Base-by-base conservation (phyloP, 2,888 invertebrate genomes). In the Morinoia aosen region DNA sequence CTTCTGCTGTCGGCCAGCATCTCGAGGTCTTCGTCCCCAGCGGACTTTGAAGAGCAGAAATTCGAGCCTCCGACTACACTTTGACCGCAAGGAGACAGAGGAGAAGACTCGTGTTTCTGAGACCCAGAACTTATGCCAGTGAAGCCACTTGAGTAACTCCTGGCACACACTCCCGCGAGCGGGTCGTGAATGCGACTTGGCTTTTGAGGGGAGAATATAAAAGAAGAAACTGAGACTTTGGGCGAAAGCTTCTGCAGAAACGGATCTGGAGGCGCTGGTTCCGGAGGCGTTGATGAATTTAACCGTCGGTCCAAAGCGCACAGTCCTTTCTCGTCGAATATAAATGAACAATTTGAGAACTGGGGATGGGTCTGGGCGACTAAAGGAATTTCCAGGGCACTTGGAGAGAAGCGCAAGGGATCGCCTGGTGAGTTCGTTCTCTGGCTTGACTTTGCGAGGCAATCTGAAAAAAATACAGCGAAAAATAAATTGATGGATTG, bases 271-370 rank as follows among this genome's bases (percentile, higher is more conserved):
- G 95, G 95, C 0, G 95, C 95, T 33, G 95, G 95, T 39, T 95
- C 95, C 40, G 95, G 95, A 48, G 95, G 95, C 0, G 95, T 95
- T 33, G 93, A 93, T 57, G 93, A 93, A 57, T 16, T 93, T 57
- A 93, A 57, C n/a, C 95, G 3, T 39, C 58, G 61, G 64, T 95
- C 40, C n/a, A 48, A 64, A 16, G 95, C 19, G n/a, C 58, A n/a
- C 4, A 57, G 58, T 64, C 95, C 95, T 95, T 95, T 95, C 33
- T 95, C 95, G 95, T 95, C 95, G 48, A 95, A 95, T n/a, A 95
- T 95, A 58, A 95, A 95, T 11, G 95, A 95, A 16, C 64, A 64
- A 58, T 95, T 95, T 8, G 95, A 95, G 48, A 95, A 95, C 14
- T 95, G 95, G 40, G 95, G 95, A 39, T 61, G 95, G 7, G 95